Base-by-base conservation (phyloP, 2,888 invertebrate genomes). In the Chaetogeoica ovagalla region DNA sequence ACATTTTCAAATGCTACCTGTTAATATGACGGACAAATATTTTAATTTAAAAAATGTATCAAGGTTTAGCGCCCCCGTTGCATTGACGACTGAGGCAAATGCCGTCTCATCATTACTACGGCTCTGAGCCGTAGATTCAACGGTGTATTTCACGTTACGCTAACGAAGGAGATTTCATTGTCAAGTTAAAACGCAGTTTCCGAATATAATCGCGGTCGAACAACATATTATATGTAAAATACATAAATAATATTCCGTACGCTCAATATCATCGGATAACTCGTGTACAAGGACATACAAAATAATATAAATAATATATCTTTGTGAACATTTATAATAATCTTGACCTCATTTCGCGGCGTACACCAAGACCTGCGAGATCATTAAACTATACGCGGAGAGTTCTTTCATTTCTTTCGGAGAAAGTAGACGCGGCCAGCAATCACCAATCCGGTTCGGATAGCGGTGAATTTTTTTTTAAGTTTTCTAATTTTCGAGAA, bases 321-420 rank as follows among this genome's bases (percentile, higher is more conserved):
- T 72, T 23, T 60, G n/a, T 19, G 43, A 30, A 30, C 9, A 43
- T 43, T 39, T 4, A 6, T 23, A 57, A 68, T 76, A 76, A 76
- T 66, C 68, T 77, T 77, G 77, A 77, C 77, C 77, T 69, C 69
- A 37, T 77, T 77, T 70, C 21, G 37, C 9, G 21, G 48, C 13
- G 65, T 65, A 65, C 39, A 55, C 55, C 63, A 48, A 48, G n/a
- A 48, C 13, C 48, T 30, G 30, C 48, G 55, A 74, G 74, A 74
- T 74, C 74, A 21, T 74, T 74, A 74, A 74, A 74, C 74, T 55
- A 63, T 57, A 63, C 55, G 55, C 55, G 55, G 74, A 74, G 73
- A 74, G 55, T 39, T 74, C 63, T 74, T 63, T 65, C 74, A 74
- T 74, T 74, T 74, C 73, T 55, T 63, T 21, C n/a, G 62, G 77